Evolutionary conservation across 1,140 invertebrate genomes (phyloP).

Genomic region (Drosophila sp.): DNA sequence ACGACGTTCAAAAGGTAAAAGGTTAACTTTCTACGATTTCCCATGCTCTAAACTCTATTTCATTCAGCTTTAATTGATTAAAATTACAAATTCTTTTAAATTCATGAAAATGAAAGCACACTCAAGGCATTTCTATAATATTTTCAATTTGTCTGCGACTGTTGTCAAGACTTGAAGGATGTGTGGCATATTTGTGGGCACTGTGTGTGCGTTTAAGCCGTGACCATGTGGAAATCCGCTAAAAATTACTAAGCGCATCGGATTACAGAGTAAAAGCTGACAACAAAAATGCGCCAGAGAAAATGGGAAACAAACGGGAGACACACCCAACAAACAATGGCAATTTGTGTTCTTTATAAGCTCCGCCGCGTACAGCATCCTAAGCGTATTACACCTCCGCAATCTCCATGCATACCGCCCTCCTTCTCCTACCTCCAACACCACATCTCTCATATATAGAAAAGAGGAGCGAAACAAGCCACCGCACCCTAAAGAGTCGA

Average conservation of each 20-base stretch:
- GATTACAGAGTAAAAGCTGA: slow-evolving; percentile 52
- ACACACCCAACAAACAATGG: slow-evolving; percentile 36
- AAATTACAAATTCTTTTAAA: too few species aligned
- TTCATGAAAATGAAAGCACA: too few species aligned
- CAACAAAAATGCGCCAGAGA: slow-evolving; percentile 10
- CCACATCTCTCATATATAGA: not conserved
- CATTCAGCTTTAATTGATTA: not conserved
- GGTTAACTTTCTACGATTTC: not conserved
- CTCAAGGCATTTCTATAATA: too few species aligned
- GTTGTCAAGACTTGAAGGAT: slow-evolving; percentile 11
- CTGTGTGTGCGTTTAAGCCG: slow-evolving; percentile 8
- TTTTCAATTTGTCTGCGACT: slow-evolving; percentile 1
- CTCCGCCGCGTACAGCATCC: slow-evolving; percentile 29
- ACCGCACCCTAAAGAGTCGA: slow-evolving; percentile 17
- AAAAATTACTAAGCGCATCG: slow-evolving; percentile 65
- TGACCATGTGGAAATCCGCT: slow-evolving; percentile 50
- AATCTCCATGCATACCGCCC: not conserved
- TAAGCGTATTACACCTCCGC: slow-evolving; percentile 59
- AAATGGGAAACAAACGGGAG: not conserved
- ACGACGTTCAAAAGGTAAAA: not conserved
- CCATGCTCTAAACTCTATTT: not conserved
- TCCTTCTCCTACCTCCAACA: not conserved
- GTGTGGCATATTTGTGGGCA: slow-evolving; percentile 12
- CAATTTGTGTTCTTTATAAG: slow-evolving; percentile 67
- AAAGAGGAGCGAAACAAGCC: slow-evolving; percentile 26